phyloP scores from a whole-genome alignment of 2,888 invertebrate species.

The Acanthosoma haemorrhoidale region DNA sequence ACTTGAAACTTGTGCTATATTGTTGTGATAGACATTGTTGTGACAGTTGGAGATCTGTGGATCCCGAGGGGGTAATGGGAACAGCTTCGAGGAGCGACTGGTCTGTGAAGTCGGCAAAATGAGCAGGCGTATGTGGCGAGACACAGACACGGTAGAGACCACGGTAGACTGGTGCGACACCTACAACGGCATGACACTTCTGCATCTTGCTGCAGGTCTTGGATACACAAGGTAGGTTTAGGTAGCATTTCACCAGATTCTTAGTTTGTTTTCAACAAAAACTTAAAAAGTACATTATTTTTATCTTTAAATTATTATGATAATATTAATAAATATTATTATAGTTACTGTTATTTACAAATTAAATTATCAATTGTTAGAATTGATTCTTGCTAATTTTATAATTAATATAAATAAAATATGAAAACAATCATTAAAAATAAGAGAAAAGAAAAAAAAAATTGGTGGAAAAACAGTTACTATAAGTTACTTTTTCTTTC shows the following conservation, averaged over 20 bases:
- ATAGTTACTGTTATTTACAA: too few species aligned
- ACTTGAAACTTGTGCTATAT: not conserved
- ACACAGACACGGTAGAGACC: slow-evolving; percentile 29
- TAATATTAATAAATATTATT: too few species aligned
- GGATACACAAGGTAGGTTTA: slow-evolving; percentile 62
- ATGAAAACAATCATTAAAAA: too few species aligned
- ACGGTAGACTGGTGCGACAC: slow-evolving; percentile 55
- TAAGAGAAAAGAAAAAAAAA: too few species aligned
- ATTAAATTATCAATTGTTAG: too few species aligned
- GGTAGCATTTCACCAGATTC: too few species aligned
- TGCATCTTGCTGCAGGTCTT: slow-evolving; percentile 85
- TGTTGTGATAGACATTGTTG: slow-evolving; percentile 17
- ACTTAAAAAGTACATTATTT: not conserved
- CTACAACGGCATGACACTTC: slow-evolving; percentile 65
- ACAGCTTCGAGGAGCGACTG: slow-evolving; percentile 77
- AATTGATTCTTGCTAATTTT: not conserved
- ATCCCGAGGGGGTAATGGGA: slow-evolving; percentile 44
- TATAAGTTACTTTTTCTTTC: too few species aligned
- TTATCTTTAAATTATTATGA: not conserved
- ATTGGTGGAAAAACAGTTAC: too few species aligned
- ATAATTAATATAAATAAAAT: not conserved
- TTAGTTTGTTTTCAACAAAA: not conserved
- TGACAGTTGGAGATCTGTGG: slow-evolving; percentile 12
- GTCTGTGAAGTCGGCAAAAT: slow-evolving; percentile 77
- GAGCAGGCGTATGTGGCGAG: slow-evolving; percentile 57